Evolutionary conservation across 2,797 vertebrate species (phyloP), one percentile per base, ranked within the genome.

Genomic region (Etheostoma perlongum): DNA sequence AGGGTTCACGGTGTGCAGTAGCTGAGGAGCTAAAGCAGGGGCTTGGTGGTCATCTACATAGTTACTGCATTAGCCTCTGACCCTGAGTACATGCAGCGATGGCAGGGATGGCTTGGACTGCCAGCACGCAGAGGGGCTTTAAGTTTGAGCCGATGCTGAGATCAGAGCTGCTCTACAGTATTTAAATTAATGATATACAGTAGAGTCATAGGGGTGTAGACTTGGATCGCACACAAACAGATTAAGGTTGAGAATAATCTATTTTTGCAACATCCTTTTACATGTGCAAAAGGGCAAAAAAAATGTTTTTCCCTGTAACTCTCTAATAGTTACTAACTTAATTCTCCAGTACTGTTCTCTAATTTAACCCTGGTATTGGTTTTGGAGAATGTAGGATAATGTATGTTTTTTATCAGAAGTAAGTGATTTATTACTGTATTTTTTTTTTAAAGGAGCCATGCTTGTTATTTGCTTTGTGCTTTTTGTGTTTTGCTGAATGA

Each of bases 41-140:
- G 48, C 62, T 76, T 62, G 12, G 72, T 21, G 44, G 51, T 69
- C 65, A 44, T 54, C 65, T 53, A 44, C 57, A 21, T 36, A 72
- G 69, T 79, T 66, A n/a, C 49, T 57, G 81, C 72, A 60, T 86
- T 87, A 82, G 83, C 80, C 78, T 82, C 58, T 76, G 72, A 79
- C 65, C 84, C 69, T 19, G 30, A 74, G 78, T 54, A 49, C 72
- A 58, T 15, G 75, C 18, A 19, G 40, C 13, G 19, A 61, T 47
- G 51, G 11, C 76, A 59, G 65, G 16, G 40, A 55, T 59, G 62
- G 72, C 64, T 66, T 3, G 21, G 13, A 46, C 25, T 14, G 53
- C 53, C 2, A n/a, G 52, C 47, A 68, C 4, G 7, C 33, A 55
- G 23, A 49, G 54, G 30, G 13, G 66, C 52, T 51, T 74, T 30